These are phyloP conservation scores for Bibio marci DNA, from an alignment of 2,888 invertebrate species.

Conservation along the genomic window DNA sequence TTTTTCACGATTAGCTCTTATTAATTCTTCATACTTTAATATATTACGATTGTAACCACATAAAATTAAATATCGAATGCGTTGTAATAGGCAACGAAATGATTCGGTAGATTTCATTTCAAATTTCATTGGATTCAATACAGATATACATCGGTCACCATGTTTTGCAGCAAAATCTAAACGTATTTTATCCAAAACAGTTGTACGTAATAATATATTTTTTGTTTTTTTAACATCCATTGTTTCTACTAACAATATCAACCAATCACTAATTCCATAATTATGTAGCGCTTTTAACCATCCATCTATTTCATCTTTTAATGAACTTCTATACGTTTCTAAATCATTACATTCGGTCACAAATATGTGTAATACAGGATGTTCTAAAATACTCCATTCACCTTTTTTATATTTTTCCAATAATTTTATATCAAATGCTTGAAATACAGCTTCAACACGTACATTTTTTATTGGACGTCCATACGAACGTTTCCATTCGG, in stretches of 20 bases:
- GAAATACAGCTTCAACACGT: constrained; percentile 62
- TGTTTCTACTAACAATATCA: constrained; percentile 83
- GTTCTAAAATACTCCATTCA: constrained; percentile 63
- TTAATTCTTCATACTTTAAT: constrained; percentile 73
- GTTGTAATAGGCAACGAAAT: constrained; percentile 68
- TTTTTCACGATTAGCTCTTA: constrained; percentile 76
- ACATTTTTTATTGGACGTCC: constrained; percentile 75
- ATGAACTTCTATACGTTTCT: constrained; percentile 71
- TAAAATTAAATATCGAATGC: constrained; percentile 67
- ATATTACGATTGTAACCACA: constrained; percentile 76
- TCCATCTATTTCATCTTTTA: constrained; percentile 75
- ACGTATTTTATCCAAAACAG: constrained; percentile 86
- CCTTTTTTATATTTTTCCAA: constrained; percentile 46
- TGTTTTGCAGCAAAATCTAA: constrained; percentile 86
- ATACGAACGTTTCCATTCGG: constrained; percentile 83
- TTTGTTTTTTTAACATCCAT: constrained; percentile 82
- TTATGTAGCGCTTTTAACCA: constrained; percentile 70
- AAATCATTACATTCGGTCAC: constrained; percentile 91
- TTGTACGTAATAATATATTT: constrained; percentile 78
- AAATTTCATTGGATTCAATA: constrained; percentile 77
- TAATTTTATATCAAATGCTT: constrained; percentile 58
- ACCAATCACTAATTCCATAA: constrained; percentile 73
- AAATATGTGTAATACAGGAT: constrained; percentile 84
- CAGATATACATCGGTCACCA: constrained; percentile 71
- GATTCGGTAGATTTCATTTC: constrained; percentile 83